Evolutionary conservation across 2,797 vertebrate genomes (phyloP).

Genomic region (Falco cherrug): DNA sequence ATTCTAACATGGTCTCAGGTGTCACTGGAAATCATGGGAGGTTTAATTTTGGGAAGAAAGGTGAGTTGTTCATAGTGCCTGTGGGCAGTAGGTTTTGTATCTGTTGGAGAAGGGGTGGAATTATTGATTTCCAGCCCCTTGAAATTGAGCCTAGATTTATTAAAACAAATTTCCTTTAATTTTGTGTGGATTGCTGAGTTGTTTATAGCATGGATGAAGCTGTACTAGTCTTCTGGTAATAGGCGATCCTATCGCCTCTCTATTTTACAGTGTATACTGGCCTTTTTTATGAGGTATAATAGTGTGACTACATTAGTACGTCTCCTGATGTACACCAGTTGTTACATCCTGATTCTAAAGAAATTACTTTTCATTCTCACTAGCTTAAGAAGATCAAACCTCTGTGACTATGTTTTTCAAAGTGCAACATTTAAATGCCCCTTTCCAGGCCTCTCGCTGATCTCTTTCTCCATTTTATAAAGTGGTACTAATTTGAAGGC

Average conservation of each 20-base stretch:
- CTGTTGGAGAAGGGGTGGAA: background rate
- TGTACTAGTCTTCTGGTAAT: background rate
- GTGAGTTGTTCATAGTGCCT: background rate
- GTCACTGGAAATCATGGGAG: background rate
- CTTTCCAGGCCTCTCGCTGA: background rate
- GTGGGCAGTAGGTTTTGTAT: background rate
- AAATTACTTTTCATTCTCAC: slow-evolving; percentile 10
- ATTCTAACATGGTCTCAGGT: background rate
- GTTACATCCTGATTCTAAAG: background rate
- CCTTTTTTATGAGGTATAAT: background rate
- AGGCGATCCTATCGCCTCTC: background rate
- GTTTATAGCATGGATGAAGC: background rate
- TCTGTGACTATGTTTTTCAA: background rate
- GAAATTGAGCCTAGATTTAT: background rate
- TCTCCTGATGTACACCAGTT: background rate
- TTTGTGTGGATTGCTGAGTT: background rate
- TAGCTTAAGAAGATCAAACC: background rate
- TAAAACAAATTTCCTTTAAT: background rate
- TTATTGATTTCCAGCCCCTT: background rate
- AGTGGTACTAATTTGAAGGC: slow-evolving; percentile 33
- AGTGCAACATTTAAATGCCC: slow-evolving; percentile 18
- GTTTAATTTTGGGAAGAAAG: background rate
- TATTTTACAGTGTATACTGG: background rate
- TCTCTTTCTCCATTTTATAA: slow-evolving; percentile 3
- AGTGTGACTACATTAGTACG: background rate